Conservation (phyloP, 2,888 invertebrate species). For the Thymelicus lineola region DNA sequence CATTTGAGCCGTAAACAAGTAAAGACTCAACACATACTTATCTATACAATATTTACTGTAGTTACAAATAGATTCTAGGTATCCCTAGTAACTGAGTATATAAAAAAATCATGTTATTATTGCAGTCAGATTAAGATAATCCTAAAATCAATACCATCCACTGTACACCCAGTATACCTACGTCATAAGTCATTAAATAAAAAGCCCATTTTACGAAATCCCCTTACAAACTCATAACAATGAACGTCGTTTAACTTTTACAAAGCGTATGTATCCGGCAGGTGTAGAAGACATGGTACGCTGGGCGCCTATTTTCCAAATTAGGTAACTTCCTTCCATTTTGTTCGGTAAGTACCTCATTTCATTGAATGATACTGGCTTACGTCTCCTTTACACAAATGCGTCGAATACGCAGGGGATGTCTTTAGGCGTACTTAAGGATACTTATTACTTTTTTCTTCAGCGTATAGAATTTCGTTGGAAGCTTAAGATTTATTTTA, state of each 20-base stretch:
- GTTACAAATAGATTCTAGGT: no score
- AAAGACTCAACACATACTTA: no score
- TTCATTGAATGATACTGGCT: slow-evolving; percentile 38
- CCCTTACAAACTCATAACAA: slow-evolving; percentile 26
- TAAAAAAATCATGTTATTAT: no score
- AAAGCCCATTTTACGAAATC: slow-evolving; percentile 8
- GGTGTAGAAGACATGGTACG: slow-evolving; percentile 32
- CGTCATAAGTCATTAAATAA: no score
- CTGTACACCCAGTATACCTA: no score
- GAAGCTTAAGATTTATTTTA: no score
- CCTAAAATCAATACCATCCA: no score
- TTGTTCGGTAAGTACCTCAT: slow-evolving; percentile 38
- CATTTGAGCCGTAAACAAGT: no score
- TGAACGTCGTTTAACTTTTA: slow-evolving; percentile 32
- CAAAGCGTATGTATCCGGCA: slow-evolving; percentile 24
- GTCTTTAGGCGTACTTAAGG: slow-evolving; percentile 31
- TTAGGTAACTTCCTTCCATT: slow-evolving; percentile 35
- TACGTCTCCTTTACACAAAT: slow-evolving; percentile 34
- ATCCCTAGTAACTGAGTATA: no score
- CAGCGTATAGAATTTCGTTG: background rate
- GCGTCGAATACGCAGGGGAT: slow-evolving; percentile 33
- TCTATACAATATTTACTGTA: no score
- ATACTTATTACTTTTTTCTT: slow-evolving; percentile 29
- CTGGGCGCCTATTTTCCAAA: slow-evolving; percentile 35
- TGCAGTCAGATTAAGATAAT: no score